Conservation (phyloP, 2,888 invertebrate genomes). For the Drosophila quinaria region DNA sequence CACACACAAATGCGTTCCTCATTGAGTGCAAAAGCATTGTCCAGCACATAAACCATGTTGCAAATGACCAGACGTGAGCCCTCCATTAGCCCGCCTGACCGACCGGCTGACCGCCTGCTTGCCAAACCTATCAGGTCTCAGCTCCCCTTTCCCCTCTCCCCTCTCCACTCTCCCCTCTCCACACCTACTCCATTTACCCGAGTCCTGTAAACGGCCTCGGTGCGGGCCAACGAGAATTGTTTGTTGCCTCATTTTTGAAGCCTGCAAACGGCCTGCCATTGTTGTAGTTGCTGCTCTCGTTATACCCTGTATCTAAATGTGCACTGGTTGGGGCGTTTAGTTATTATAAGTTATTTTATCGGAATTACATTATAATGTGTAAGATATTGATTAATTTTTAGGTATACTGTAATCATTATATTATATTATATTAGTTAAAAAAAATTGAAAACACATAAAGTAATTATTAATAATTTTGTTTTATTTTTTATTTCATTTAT, state of each 20-base stretch:
- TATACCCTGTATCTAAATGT: constrained; percentile 30
- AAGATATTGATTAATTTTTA: too few relatives aligned
- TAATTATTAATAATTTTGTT: too few relatives aligned
- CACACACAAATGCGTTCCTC: constrained; percentile 45
- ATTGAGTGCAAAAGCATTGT: constrained; percentile 80
- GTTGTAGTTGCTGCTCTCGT: constrained; percentile 25
- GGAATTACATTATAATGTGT: too few relatives aligned
- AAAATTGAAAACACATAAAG: too few relatives aligned
- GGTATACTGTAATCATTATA: too few relatives aligned
- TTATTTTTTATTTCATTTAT: too few relatives aligned
- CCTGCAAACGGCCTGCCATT: constrained; percentile 30
- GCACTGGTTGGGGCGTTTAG: background rate
- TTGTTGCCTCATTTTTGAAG: constrained; percentile 58
- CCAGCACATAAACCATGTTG: constrained; percentile 79
- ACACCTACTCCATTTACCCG: constrained; percentile 18
- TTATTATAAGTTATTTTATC: too few relatives aligned
- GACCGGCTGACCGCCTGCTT: constrained; percentile 19
- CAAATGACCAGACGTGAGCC: constrained; percentile 79
- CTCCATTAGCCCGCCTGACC: constrained; percentile 67
- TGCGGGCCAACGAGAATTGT: constrained; percentile 59
- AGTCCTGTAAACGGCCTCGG: constrained; percentile 40
- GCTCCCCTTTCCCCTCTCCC: background rate
- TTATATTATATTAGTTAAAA: too few relatives aligned
- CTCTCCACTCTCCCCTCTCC: background rate
- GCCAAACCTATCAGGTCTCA: constrained; percentile 1